Evolutionary conservation across 1,140 invertebrate genomes (phyloP), one percentile per base, ranked within the genome.

Genomic region (Reticulitermes speratus): DNA sequence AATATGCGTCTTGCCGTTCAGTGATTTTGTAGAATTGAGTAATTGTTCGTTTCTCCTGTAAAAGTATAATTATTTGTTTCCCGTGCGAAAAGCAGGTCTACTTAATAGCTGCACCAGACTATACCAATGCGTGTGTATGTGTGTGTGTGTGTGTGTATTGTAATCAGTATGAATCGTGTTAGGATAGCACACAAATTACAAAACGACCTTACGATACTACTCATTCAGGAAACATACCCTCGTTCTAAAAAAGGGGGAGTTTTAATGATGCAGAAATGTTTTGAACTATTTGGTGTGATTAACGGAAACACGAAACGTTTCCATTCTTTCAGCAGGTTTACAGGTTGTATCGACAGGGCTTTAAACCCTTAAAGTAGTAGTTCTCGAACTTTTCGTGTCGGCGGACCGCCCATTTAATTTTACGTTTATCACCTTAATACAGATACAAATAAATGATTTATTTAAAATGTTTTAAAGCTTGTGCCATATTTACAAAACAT

Each of bases 151-250:
- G 14, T 84, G n/a, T 75, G n/a, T 75, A 75, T 75, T 75, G 65
- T 75, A 75, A 75, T 75, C 65, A 75, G 65, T 75, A 75, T 75
- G 65, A 75, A 75, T 75, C 65, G 65, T 75, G 65, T 75, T 75
- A 75, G 65, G 65, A 75, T 75, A 75, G 65, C 65, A 75, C 65
- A 75, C 65, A 75, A 75, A 75, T 75, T 75, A 75, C 65, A 75
- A 75, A 75, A 75, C 65, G 25, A 75, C 65, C 25, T 75, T 30
- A 75, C 14, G 65, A 16, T 75, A 75, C 65, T 75, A 30, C 14
- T 30, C 65, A 25, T 75, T 75, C 65, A 9, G n/a, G 14, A 75
- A 75, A 75, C 65, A 75, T 75, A 30, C 11, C 65, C 8, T n/a
- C n/a, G 25, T 30, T n/a, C n/a, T 9, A 75, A 75, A 48, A 84